These are phyloP conservation scores for Lepilemur septentrionalis DNA, from an alignment of 2,797 vertebrate genomes.

Conservation along the genomic window DNA sequence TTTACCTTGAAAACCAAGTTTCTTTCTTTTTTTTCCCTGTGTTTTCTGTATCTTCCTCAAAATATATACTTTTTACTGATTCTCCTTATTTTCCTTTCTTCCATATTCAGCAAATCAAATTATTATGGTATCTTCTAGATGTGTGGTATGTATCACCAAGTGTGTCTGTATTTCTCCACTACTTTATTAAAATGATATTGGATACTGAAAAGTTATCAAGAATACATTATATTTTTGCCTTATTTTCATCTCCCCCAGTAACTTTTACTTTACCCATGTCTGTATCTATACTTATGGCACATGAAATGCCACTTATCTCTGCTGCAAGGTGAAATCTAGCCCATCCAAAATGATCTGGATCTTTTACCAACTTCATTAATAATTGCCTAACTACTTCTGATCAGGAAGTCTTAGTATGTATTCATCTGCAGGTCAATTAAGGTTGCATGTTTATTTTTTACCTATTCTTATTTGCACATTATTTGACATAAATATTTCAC, in stretches of 20 bases:
- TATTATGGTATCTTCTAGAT: not conserved
- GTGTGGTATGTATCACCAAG: not conserved
- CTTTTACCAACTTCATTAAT: not conserved
- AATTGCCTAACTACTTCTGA: not conserved
- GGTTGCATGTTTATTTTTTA: not conserved
- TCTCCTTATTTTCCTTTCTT: not conserved
- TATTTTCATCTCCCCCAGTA: not conserved
- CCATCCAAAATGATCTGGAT: not conserved
- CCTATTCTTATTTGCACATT: not conserved
- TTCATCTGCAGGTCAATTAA: not conserved
- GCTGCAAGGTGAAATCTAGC: not conserved
- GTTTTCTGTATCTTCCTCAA: not conserved
- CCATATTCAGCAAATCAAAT: not conserved
- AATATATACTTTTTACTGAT: not conserved
- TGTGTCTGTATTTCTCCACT: not conserved
- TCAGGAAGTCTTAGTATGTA: not conserved
- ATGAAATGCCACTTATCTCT: not conserved
- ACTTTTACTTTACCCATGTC: not conserved
- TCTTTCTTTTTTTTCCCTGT: not conserved
- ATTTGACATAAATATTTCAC: not conserved
- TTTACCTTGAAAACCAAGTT: not conserved
- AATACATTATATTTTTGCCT: not conserved
- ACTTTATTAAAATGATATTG: not conserved
- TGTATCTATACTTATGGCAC: not conserved
- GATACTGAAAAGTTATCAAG: not conserved